phyloP scores from a whole-genome alignment of 2,797 vertebrate species.

The Myotis myotis region DNA sequence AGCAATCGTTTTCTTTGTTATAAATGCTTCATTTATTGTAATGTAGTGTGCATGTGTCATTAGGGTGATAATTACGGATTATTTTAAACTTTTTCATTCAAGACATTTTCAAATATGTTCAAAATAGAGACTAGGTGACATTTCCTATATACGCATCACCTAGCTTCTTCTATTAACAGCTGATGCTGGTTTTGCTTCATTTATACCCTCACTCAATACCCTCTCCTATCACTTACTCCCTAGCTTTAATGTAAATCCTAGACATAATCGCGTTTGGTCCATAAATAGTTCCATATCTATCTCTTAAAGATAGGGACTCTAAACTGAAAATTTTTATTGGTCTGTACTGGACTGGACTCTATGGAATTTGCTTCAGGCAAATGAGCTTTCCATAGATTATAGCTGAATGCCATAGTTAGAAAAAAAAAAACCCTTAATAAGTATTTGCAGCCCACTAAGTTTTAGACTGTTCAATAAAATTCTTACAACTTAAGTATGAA shows the following conservation, averaged over 20 bases:
- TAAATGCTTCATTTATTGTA: not conserved
- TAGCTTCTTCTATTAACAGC: not conserved
- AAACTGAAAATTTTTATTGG: not conserved
- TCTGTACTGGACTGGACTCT: not conserved
- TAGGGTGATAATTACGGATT: not conserved
- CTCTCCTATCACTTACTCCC: no score
- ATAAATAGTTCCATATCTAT: not conserved
- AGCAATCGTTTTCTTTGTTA: not conserved
- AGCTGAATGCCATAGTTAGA: not conserved
- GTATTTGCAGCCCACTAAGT: not conserved
- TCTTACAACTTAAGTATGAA: not conserved
- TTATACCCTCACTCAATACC: not conserved
- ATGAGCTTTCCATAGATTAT: not conserved
- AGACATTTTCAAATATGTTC: not conserved
- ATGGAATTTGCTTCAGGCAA: not conserved
- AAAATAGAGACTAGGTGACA: not conserved
- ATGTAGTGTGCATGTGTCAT: not conserved
- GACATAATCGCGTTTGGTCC: not conserved
- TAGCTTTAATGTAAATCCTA: not conserved
- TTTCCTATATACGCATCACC: not conserved
- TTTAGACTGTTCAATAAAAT: slow-evolving; percentile 34
- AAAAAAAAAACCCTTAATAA: not conserved
- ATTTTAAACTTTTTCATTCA: not conserved
- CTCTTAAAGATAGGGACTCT: not conserved
- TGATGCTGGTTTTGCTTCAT: not conserved